Base-by-base conservation (phyloP, 2,113 vertebrate genomes). In the Panthera leo region DNA sequence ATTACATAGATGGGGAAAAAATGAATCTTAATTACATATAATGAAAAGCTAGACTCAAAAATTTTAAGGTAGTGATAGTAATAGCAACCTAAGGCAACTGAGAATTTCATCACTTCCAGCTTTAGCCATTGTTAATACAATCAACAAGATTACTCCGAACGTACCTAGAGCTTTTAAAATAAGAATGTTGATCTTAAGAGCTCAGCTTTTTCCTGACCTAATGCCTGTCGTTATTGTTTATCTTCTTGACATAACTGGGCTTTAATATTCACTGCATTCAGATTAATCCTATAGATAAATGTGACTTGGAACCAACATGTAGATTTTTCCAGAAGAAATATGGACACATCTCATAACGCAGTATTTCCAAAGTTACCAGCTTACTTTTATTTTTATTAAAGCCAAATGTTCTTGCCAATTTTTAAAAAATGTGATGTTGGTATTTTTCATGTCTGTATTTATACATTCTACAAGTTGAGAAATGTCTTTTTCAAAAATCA, bases 401-500 rank as follows among this genome's bases (percentile, higher is more conserved):
- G 68, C 82, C 91, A 92, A 95, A 5, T 94, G 61, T 93, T 70
- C 78, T 97, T 95, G 92, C 67, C 85, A 96, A 65, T 65, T 94
- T 90, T 80, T 89, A 3, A 7, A 84, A 94, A 95, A 45, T 71
- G 29, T 91, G 48, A 61, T 86, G 39, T 71, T 89, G 27, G 53
- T 92, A 78, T 94, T 96, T 95, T 96, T 78, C 75, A 61, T 85
- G 89, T 87, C 78, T 93, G 42, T 95, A 19, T 95, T 96, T 93
- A 95, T 95, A 55, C 19, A 94, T 95, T 96, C 65, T 84, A 73
- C 78, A 75, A 95, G 9, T 58, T 87, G 53, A 96, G 63, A 87
- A 86, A 67, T 91, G 83, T 84, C 67, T 94, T 85, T 93, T 93
- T 79, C 27, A 94, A 96, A 97, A 94, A 96, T 86, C 82, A 96